Evolutionary conservation across 2,797 vertebrate species (phyloP).

Genomic region (Crenichthys baileyi): DNA sequence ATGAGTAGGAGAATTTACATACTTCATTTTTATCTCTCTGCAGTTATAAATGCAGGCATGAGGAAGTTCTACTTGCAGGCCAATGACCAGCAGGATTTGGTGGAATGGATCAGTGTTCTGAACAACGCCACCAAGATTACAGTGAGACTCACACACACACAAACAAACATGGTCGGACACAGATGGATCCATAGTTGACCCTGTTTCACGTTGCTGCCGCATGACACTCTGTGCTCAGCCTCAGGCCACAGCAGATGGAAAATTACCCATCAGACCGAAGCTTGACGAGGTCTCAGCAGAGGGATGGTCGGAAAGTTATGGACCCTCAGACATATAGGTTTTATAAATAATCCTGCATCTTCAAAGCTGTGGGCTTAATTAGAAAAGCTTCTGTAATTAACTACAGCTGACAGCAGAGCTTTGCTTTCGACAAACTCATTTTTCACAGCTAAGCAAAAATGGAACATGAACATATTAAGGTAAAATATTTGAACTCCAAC

Average conservation of each 20-base stretch:
- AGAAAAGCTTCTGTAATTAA: not conserved
- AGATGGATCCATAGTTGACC: conserved; percentile 45
- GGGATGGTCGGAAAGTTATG: conserved; percentile 8
- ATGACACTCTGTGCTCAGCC: conserved; percentile 21
- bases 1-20: not conserved
- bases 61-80: conserved; percentile 96
- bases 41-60: conserved; percentile 96
- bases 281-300: conserved; percentile 15
- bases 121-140: conserved; percentile 99
- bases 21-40: not conserved
- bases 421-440: no score
- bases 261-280: conserved; percentile 39
- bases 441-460: no score
- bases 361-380: not conserved
- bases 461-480: no score
- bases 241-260: conserved; percentile 50
- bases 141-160: conserved; percentile 78
- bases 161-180: conserved; percentile 4
- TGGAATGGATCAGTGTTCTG: conserved; percentile 94
- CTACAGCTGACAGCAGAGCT: no score
- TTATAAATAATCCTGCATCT: not conserved
- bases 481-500: no score
- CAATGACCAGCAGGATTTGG: conserved; percentile 96
- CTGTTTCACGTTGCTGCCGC: conserved; percentile 24
- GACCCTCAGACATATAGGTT: not conserved